Evolutionary conservation across 2,888 invertebrate genomes (phyloP).

Genomic region (Drosophila meridionalis): DNA sequence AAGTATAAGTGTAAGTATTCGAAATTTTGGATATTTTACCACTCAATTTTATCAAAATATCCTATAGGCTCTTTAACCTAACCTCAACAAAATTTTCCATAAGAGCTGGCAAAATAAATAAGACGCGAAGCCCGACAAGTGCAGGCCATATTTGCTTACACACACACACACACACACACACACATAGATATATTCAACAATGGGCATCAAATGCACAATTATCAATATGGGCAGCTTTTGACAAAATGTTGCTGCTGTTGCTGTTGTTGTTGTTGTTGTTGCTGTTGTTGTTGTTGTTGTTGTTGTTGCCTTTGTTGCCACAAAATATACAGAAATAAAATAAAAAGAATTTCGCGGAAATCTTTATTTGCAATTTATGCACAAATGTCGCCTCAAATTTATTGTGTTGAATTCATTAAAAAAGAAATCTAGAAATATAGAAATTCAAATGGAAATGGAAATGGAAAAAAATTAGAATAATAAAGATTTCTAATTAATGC

Average conservation of each 20-base stretch:
- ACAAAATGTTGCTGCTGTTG: slow-evolving; percentile 30
- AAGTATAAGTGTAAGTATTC: neutral
- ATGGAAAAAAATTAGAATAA: slow-evolving; percentile 56
- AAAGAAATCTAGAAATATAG: slow-evolving; percentile 18
- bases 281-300: slow-evolving; percentile 13
- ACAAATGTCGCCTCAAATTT: slow-evolving; percentile 73
- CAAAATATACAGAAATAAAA: slow-evolving; percentile 43
- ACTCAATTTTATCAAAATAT: neutral
- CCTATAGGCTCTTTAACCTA: neutral
- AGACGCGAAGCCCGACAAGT: slow-evolving; percentile 65
- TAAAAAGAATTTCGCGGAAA: slow-evolving; percentile 65
- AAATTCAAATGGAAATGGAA: slow-evolving; percentile 22
- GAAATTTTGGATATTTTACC: neutral
- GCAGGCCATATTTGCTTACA: slow-evolving; percentile 41
- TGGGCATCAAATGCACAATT: slow-evolving; percentile 59
- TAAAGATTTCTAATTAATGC: slow-evolving; percentile 79
- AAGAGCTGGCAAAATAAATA: slow-evolving; percentile 40
- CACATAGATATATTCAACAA: slow-evolving; percentile 23
- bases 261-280: slow-evolving; percentile 20
- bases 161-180: slow-evolving; percentile 15
- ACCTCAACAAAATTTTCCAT: slow-evolving; percentile 34
- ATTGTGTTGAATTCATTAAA: slow-evolving; percentile 50
- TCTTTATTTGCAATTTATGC: slow-evolving; percentile 70
- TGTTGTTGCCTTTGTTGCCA: slow-evolving; percentile 24
- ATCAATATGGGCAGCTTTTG: slow-evolving; percentile 52